These are phyloP conservation scores for Urocynchramus pylzowi DNA, from an alignment of 2,113 vertebrate genomes.

Conservation along the genomic window DNA sequence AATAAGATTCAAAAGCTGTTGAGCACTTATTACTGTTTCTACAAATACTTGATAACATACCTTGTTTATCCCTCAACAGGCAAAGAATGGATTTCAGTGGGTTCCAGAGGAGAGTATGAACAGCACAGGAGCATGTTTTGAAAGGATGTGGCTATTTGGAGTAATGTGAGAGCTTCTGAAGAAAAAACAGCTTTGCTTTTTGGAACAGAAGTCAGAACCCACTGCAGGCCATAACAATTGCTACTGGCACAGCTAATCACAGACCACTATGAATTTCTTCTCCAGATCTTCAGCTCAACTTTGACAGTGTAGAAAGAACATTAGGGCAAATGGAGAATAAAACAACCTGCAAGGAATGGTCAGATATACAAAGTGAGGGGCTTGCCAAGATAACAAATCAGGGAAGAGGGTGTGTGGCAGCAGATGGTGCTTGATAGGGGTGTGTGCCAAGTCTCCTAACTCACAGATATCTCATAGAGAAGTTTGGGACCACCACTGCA, in stretches of 20 bases:
- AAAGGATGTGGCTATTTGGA: constrained; percentile 29
- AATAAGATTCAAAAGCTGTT: not conserved
- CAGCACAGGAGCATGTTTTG: constrained; percentile 1
- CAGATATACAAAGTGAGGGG: not conserved
- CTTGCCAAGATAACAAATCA: not conserved
- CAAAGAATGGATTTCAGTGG: not conserved
- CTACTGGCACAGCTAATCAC: not conserved
- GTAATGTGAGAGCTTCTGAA: not conserved
- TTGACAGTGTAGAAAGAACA: not conserved
- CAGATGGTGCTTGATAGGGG: not conserved
- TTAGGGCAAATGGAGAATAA: not conserved
- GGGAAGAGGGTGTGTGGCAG: not conserved
- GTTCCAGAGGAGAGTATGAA: not conserved
- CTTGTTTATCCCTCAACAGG: not conserved
- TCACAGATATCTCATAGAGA: not conserved
- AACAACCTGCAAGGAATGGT: not conserved
- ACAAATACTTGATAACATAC: not conserved
- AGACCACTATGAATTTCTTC: not conserved
- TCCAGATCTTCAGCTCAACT: not conserved
- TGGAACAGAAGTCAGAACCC: not conserved
- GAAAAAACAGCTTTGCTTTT: not conserved
- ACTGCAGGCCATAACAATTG: not conserved
- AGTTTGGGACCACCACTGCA: not conserved
- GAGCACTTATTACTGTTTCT: not conserved
- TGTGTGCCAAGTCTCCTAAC: not conserved